Evolutionary conservation across 2,888 invertebrate genomes (phyloP), one percentile per base, ranked within the genome.

Genomic region (Clostera curtula): DNA sequence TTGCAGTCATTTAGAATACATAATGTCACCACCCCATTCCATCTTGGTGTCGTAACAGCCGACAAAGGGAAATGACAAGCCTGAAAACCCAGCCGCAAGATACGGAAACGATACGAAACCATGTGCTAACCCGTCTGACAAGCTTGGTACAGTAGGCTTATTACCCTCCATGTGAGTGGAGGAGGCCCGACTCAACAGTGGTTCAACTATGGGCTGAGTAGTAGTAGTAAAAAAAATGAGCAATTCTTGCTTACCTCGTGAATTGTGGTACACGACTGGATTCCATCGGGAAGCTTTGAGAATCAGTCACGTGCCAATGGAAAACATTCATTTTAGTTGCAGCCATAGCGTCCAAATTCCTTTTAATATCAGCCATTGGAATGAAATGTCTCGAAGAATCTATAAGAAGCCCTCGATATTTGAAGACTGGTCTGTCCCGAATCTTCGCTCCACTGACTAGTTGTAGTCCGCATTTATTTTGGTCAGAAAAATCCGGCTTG

Each of bases 241-340:
- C 15, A 19, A 22, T 8, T 9, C 2, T 4, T 12, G 5, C 82
- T 85, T 74, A 92, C 87, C 86, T 87, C 1, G 92, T 87, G 75
- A 95, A 86, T 50, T 90, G 88, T 0, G 93, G 93, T 10, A 91
- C 87, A 19, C 89, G 83, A n/a, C 85, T 83, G 0, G 92, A 89
- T 54, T 92, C 90, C 54, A 96, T 83, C 0, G 97, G 97, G 70
- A 97, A 97, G 50, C 96, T 96, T 45, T 97, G 96, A 1, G 94
- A 89, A 69, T 97, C 97, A 0, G 93, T 92, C 0, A 90, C 90
- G 60, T 95, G 94, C 96, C 97, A 97, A 61, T 97, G 97, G 21
- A 97, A 88, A 0, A 95, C 93, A 61, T 97, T 97, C 83, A 97
- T 74, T 71, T 97, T 97, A 24, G 91, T 91, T 9, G 92, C 87